phyloP scores from a whole-genome alignment of 2,888 invertebrate genomes.

The Orthosia gothica region DNA sequence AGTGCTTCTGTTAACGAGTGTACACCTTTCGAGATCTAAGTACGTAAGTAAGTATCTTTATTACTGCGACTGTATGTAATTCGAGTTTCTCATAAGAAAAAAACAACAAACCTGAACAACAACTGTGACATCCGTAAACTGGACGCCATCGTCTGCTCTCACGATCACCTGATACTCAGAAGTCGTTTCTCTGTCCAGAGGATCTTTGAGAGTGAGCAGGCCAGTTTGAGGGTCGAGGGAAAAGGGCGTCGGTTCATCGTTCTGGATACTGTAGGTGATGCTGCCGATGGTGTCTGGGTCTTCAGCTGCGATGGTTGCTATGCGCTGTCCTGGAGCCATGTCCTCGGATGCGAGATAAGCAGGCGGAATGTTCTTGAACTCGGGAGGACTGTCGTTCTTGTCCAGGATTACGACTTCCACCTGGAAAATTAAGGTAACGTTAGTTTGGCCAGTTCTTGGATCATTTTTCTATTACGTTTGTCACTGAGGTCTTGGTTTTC shows the following conservation, averaged over 20 bases:
- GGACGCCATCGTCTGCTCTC: slow-evolving; percentile 97
- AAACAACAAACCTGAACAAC: slow-evolving; percentile 94
- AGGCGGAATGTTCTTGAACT: slow-evolving; percentile 94
- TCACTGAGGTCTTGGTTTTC: background rate
- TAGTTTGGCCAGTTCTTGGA: slow-evolving; percentile 3
- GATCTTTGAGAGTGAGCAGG: slow-evolving; percentile 94
- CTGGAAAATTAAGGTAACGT: slow-evolving; percentile 88
- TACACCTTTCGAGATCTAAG: slow-evolving; percentile 62
- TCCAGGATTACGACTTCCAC: slow-evolving; percentile 96
- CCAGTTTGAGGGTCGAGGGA: slow-evolving; percentile 94
- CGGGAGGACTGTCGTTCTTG: slow-evolving; percentile 98
- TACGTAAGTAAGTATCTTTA: slow-evolving; percentile 68
- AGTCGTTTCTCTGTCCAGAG: slow-evolving; percentile 96
- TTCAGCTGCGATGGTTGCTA: slow-evolving; percentile 95
- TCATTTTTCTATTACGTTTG: background rate
- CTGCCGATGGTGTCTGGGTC: slow-evolving; percentile 97
- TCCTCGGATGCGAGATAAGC: slow-evolving; percentile 96
- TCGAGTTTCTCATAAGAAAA: slow-evolving; percentile 62
- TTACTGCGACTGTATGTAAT: slow-evolving; percentile 55
- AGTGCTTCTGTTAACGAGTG: slow-evolving; percentile 51
- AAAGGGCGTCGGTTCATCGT: slow-evolving; percentile 93
- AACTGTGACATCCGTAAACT: slow-evolving; percentile 95
- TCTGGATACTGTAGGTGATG: slow-evolving; percentile 94
- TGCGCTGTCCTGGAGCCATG: slow-evolving; percentile 95
- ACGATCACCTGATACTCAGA: slow-evolving; percentile 95